Base-by-base conservation (phyloP, 2,797 vertebrate genomes). In the Hyperoplus lanceolatus region DNA sequence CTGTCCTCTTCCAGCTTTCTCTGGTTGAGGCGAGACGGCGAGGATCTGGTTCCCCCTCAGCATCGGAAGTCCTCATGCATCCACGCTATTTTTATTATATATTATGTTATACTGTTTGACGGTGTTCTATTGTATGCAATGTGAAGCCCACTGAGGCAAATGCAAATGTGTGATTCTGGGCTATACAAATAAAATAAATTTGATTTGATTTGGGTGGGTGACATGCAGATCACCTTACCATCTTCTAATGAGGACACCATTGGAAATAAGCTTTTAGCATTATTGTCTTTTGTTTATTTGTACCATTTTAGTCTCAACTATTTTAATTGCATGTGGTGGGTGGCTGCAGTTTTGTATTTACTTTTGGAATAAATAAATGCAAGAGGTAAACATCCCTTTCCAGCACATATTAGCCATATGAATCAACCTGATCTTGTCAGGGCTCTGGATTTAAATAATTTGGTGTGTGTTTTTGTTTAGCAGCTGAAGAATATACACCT, bases 381-480 rank as follows among this genome's bases (percentile, higher is more conserved):
- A 38, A 56, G 61, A 67, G 18, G 48, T 54, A 77, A 82, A 59
- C 29, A 62, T 61, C 70, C 10, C 70, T 16, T 51, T 29, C 6
- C 3, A 48, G 59, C 56, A 6, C 50, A 65, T 41, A 70, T 50
- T 16, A 58, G 59, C 64, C 57, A 49, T 18, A 14, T 48, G 18
- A 14, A 60, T 60, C 6, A 1, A 29, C 41, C 29, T 41, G 38
- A 38, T 62, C 41, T 64, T 29, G n/a, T 73, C 42, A 55, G 13
- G 60, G 58, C 39, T 21, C 42, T 50, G 49, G 58, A 36, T 78
- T 69, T 56, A 56, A 59, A 76, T 56, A 50, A 48, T 18, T 11
- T 38, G n/a, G 14, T 49, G 7, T 29, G 29, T 39, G 1, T 6
- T 43, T 62, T 36, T 54, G 18, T 41, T 38, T 8, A 9, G 13